Conservation (phyloP, 2,888 invertebrate genomes). For the Habrosyne pyritoides region DNA sequence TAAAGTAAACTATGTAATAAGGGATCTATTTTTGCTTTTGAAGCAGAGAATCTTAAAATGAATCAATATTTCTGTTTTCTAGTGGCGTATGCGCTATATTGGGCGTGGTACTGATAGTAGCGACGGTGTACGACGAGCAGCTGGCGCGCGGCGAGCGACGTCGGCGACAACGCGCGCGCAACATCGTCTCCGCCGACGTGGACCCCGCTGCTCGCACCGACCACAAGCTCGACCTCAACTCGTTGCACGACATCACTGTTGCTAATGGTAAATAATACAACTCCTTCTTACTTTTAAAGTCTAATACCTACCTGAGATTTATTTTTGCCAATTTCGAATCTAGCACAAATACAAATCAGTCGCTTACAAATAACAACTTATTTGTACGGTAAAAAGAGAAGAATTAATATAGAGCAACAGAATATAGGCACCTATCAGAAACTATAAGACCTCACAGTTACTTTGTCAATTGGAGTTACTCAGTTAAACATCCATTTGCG, state of each 20-base stretch:
- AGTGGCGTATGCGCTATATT: constrained; percentile 63
- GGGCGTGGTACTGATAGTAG: constrained; percentile 83
- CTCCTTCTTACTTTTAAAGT: not conserved
- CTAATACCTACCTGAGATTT: too few species aligned
- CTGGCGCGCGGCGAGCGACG: constrained; percentile 63
- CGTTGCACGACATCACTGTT: constrained; percentile 64
- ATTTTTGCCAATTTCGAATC: too few species aligned
- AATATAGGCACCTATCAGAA: too few species aligned
- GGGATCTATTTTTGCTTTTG: too few species aligned
- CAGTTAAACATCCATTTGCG: too few species aligned
- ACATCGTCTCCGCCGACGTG: constrained; percentile 66
- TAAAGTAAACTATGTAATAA: too few species aligned
- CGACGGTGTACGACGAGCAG: constrained; percentile 89
- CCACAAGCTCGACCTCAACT: constrained; percentile 74
- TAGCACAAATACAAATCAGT: not conserved
- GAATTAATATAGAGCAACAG: too few species aligned
- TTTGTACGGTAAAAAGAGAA: too few species aligned
- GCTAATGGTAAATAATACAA: constrained; percentile 49
- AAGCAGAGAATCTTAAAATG: not conserved
- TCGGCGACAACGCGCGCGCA: constrained; percentile 59
- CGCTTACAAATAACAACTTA: not conserved
- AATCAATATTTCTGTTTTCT: constrained; percentile 19
- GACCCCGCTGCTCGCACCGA: constrained; percentile 35
- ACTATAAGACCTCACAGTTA: too few species aligned
- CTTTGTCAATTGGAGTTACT: too few species aligned